These are phyloP conservation scores for Dysdera silvatica DNA, from an alignment of 1,140 invertebrate genomes.

Conservation along the genomic window DNA sequence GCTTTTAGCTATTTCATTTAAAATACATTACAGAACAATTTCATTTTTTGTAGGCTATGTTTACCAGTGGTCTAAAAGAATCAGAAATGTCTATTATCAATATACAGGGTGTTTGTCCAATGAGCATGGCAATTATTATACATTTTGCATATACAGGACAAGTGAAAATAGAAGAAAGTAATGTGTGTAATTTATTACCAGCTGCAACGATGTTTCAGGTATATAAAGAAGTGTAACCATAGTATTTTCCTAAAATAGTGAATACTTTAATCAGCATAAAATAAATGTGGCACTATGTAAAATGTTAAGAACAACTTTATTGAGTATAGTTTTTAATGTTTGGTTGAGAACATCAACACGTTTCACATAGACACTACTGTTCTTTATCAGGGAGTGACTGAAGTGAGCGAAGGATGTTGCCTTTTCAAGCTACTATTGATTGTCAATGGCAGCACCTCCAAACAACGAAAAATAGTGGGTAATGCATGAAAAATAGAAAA, in stretches of 20 bases:
- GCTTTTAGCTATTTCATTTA: too few species aligned
- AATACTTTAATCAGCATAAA: neutral
- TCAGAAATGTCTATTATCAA: conserved; percentile 92
- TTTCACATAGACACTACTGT: too few species aligned
- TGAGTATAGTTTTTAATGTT: conserved; percentile 36
- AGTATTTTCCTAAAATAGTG: too few species aligned
- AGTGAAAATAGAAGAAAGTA: conserved; percentile 91
- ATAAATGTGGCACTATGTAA: neutral
- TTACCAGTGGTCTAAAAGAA: conserved; percentile 93
- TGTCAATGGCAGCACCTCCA: too few species aligned
- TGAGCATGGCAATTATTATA: conserved; percentile 93
- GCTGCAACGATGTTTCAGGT: conserved; percentile 89
- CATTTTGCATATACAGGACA: conserved; percentile 98
- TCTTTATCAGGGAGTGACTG: too few species aligned
- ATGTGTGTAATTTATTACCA: conserved; percentile 78
- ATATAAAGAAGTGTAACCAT: conserved; percentile 56
- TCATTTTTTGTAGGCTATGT: conserved; percentile 68
- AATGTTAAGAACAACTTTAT: neutral
- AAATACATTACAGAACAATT: conserved; percentile 26
- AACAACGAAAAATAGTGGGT: too few species aligned
- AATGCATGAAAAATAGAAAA: too few species aligned
- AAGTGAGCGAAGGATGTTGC: too few species aligned
- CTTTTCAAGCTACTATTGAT: too few species aligned
- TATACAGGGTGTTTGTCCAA: conserved; percentile 93
- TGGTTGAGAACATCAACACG: conserved; percentile 91